A percentile compares a stretch with the other conserved stretches of the same genome.
Conservation (phyloP, 1,140 invertebrate genomes). For the Hesperophylax magnus region DNA sequence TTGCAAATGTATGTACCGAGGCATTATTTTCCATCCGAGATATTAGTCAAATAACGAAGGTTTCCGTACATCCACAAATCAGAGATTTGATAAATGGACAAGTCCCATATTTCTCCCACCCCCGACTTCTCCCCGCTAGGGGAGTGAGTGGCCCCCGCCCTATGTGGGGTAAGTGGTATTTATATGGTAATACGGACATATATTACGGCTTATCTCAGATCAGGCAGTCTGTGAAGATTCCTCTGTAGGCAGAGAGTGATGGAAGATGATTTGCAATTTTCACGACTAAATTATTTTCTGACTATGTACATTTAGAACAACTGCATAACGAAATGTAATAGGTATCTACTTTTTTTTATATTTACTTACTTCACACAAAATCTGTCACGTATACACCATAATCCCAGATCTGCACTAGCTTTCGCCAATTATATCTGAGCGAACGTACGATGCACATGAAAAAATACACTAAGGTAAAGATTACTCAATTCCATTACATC, state of each 20-base stretch:
- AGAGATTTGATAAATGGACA: slow-evolving; percentile 22
- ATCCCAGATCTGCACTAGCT: no score
- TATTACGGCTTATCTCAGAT: slow-evolving; percentile 53
- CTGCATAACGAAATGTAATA: no score
- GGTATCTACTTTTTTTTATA: no score
- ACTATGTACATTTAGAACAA: no score
- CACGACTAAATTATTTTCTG: no score
- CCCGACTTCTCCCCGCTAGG: background rate
- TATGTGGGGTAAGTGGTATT: slow-evolving; percentile 40
- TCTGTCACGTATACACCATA: no score
- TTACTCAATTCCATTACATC: no score
- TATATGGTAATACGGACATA: slow-evolving; percentile 56
- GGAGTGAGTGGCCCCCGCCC: background rate
- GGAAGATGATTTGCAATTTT: slow-evolving; percentile 5
- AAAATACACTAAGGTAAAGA: no score
- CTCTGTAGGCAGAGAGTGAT: background rate
- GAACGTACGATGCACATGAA: no score
- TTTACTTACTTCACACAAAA: no score
- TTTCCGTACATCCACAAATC: background rate
- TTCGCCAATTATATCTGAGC: no score
- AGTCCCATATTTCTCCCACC: slow-evolving; percentile 12
- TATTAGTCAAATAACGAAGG: background rate
- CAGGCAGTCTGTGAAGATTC: slow-evolving; percentile 7
- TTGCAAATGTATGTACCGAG: background rate
- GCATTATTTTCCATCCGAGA: background rate